Evolutionary conservation across 2,113 vertebrate species (phyloP), one percentile per base, ranked within the genome.

Genomic region (Sapayoa aenigma): DNA sequence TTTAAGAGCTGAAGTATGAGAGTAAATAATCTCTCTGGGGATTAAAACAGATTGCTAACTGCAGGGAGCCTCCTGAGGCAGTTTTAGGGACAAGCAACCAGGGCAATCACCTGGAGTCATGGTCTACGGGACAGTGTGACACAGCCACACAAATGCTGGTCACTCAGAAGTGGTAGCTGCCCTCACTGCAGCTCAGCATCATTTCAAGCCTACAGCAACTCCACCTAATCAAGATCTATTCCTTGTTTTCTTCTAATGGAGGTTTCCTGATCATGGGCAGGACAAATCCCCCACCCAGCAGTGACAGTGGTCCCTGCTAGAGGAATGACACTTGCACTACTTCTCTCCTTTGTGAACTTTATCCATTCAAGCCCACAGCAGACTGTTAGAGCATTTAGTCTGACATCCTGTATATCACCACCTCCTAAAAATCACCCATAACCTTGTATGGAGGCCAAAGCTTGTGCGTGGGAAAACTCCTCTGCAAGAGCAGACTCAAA

Each of bases 31-130:
- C 68, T 87, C 89, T 67, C 52, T 18, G 42, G 69, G 86, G 93
- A 92, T 87, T 86, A 89, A 87, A 93, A 71, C 93, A 94, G 95
- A 84, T 91, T 90, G 83, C 56, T 90, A 93, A 87, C 80, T 89
- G 86, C 80, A 84, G 80, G 87, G 78, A 93, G 60, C 52, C 68
- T 93, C 83, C 52, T 0, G 0, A 87, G 65, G 56, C 83, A 75
- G 76, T 89, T 92, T 56, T 60, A 46, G 89, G 91, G 76, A 86
- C 89, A 89, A 84, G 68, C 13, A 5, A 66, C 50, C 72, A 80
- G 82, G 39, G 28, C 83, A 66, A 42, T 31, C 84, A 42, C 87
- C 69, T 4, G 19, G 49, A 82, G 66, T 41, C 0, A 0, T 2
- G 42, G 69, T 41, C 63, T 89, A 3, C 25, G 55, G 28, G 76